These are phyloP conservation scores for Heteropelma amictum DNA, from an alignment of 2,888 invertebrate species.

Conservation along the genomic window DNA sequence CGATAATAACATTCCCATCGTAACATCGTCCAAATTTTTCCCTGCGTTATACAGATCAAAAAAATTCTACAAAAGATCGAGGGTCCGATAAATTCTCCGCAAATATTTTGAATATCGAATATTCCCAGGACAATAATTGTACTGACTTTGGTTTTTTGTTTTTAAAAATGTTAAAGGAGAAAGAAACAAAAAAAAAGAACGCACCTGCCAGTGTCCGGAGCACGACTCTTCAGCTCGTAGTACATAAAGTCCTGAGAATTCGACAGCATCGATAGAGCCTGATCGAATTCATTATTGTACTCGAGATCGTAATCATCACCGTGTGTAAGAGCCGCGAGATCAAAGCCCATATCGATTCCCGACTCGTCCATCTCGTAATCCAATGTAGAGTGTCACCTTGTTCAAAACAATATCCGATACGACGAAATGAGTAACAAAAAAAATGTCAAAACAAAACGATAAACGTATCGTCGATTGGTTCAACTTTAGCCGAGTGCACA, in stretches of 20 bases:
- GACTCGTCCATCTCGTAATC: slow-evolving; percentile 81
- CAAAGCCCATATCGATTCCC: slow-evolving; percentile 83
- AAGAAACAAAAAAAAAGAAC: slow-evolving; percentile 63
- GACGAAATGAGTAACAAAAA: not conserved
- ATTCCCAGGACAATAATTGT: too few species aligned
- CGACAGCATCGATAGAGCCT: slow-evolving; percentile 80
- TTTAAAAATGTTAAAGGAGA: too few species aligned
- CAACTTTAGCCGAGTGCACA: not conserved
- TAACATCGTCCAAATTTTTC: too few species aligned
- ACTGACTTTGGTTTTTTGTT: too few species aligned
- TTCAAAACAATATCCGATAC: not conserved
- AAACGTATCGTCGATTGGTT: slow-evolving; percentile 2
- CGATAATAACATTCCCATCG: too few species aligned
- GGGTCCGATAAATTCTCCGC: too few species aligned
- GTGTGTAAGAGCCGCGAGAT: slow-evolving; percentile 81
- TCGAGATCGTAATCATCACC: slow-evolving; percentile 77
- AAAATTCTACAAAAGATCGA: too few species aligned
- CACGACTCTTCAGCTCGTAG: slow-evolving; percentile 82
- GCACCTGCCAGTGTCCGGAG: slow-evolving; percentile 82
- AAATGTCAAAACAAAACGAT: not conserved
- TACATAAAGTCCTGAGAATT: slow-evolving; percentile 82
- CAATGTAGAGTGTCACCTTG: not conserved
- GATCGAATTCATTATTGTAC: slow-evolving; percentile 80
- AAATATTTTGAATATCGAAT: not conserved
- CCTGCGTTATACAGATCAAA: too few species aligned